A percentile compares a stretch with the other conserved stretches of the same genome.
Evolutionary conservation across 2,888 invertebrate species (phyloP).

Genomic region (Tromatobia lineatoria): DNA sequence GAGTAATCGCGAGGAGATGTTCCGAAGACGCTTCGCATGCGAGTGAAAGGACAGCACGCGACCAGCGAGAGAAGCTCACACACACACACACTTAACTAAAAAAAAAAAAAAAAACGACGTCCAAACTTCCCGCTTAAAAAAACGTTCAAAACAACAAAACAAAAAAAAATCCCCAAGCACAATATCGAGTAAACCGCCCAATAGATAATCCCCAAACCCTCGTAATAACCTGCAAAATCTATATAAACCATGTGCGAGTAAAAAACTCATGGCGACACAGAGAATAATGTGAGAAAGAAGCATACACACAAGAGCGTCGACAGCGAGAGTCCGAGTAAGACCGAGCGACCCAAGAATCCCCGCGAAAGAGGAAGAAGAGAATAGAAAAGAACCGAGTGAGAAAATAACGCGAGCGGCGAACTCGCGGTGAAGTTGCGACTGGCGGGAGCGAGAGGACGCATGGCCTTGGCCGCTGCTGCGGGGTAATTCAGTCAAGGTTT

Average conservation of each 20-base stretch:
- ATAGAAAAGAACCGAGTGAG: constrained; percentile 63
- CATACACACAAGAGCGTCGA: not conserved
- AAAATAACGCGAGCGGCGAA: constrained; percentile 57
- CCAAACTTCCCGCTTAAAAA: constrained; percentile 4
- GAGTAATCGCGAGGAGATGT: constrained; percentile 4
- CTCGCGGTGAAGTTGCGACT: constrained; percentile 65
- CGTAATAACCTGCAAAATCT: constrained; percentile 24
- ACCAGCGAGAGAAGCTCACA: constrained; percentile 21
- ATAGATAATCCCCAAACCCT: constrained; percentile 34
- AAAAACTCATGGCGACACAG: constrained; percentile 37
- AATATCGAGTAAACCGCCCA: constrained; percentile 11
- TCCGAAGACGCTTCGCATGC: constrained; percentile 30
- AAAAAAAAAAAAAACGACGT: constrained; percentile 21
- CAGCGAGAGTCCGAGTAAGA: constrained; percentile 45
- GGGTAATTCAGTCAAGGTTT: constrained; percentile 95
- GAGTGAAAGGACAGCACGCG: constrained; percentile 67
- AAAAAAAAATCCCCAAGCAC: constrained; percentile 24
- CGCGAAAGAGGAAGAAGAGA: constrained; percentile 53
- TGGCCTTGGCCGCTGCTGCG: constrained; percentile 90
- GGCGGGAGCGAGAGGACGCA: constrained; percentile 79
- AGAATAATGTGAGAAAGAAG: constrained; percentile 29
- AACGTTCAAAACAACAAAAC: not conserved
- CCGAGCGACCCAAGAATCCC: constrained; percentile 48
- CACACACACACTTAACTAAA: constrained; percentile 10
- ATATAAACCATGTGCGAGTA: not conserved